Evolutionary conservation across 2,888 invertebrate species (phyloP), one percentile per base, ranked within the genome.

Genomic region (Tuberolachnus salignus): DNA sequence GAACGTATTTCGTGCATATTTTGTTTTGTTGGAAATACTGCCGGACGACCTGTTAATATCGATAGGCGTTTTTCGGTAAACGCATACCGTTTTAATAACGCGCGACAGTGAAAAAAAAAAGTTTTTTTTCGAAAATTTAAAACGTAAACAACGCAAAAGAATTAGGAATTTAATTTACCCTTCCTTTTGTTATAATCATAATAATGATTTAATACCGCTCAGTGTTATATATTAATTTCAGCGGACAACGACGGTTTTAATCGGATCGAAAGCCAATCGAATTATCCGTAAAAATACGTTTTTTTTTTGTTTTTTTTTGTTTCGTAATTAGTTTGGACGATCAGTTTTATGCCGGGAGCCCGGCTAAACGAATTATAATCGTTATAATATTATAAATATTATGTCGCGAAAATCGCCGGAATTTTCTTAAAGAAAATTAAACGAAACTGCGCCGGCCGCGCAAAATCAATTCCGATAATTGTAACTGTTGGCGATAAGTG

Each of bases 201-300:
- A 26, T 49, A 4, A 72, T 49, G 19, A 49, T 61, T 71, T 49
- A 72, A 72, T 72, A 19, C 1, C 34, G 49, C 8, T 72, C 26
- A 10, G 59, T 19, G 10, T 61, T 59, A 72, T 49, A n/a, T n/a
- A n/a, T 72, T 19, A 49, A 61, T 72, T 26, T 72, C 10, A 72
- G 14, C 19, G 59, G 14, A n/a, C n/a, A n/a, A n/a, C n/a, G 26
- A 55, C 4, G 14, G 51, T 34, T n/a, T 14, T 26, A 61, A 49
- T 49, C 14, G 26, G 21, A 71, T 71, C 57, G 13, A 59, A 59
- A 9, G 23, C 46, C 46, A 55, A 19, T 53, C 14, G 53, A 71
- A 42, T n/a, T 51, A 70, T 42, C 19, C 42, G 14, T 55, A 19
- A 70, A 57, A 44, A 55, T 21, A n/a, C 44, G 16, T 57, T 16